These are phyloP conservation scores for Leucophenga montana DNA, from an alignment of 2,888 invertebrate species.

Conservation along the genomic window DNA sequence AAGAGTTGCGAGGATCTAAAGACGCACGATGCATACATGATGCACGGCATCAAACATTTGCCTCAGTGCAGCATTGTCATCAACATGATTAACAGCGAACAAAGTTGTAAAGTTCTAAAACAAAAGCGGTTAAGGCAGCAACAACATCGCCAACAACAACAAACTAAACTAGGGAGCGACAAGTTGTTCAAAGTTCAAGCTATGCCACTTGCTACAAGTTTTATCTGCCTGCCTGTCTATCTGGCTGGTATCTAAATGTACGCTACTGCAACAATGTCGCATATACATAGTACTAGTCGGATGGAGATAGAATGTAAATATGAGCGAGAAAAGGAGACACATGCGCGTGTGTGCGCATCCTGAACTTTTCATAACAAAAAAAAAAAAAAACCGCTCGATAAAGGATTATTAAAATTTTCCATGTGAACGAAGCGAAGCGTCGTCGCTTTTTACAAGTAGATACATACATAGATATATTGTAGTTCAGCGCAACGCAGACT, in stretches of 20 bases:
- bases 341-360: background rate
- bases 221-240: slow-evolving; percentile 8
- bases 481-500: background rate
- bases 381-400: slow-evolving; percentile 51
- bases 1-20: background rate
- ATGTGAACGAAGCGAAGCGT: slow-evolving; percentile 52
- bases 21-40: slow-evolving; percentile 14
- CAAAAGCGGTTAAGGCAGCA: background rate
- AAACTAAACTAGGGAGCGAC: slow-evolving; percentile 23
- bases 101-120: slow-evolving; percentile 38
- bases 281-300: background rate
- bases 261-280: slow-evolving; percentile 23
- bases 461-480: too few species aligned
- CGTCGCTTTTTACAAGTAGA: background rate
- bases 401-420: slow-evolving; percentile 68
- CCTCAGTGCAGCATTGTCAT: slow-evolving; percentile 39
- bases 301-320: too few species aligned
- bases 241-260: slow-evolving; percentile 9
- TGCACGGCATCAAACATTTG: slow-evolving; percentile 3
- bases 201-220: slow-evolving; percentile 50
- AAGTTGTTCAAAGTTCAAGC: slow-evolving; percentile 55
- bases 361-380: slow-evolving; percentile 46
- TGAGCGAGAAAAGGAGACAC: slow-evolving; percentile 1
- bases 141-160: slow-evolving; percentile 1
- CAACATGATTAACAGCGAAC: slow-evolving; percentile 51